Percentiles rank a stretch among this genome's conserved stretches.
phyloP scores from a whole-genome alignment of 37 sponge, comb jelly and placozoan genomes.

The Ephydatia muelleri region DNA sequence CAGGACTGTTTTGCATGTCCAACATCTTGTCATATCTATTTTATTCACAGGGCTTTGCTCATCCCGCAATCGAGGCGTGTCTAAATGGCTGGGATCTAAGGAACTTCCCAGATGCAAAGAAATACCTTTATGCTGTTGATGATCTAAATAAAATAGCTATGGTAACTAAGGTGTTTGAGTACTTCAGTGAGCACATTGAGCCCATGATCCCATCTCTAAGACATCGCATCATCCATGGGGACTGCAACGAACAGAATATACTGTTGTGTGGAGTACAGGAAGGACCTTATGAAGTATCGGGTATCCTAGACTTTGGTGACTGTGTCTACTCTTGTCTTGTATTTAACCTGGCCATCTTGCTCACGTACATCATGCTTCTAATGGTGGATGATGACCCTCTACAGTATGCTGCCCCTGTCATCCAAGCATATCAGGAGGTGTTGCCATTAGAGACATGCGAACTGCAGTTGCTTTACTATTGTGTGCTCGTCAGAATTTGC shows the following conservation, averaged over 20 bases:
- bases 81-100: slow-evolving; percentile 5
- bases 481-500: slow-evolving; percentile 23
- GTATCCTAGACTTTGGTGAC: slow-evolving; percentile 48
- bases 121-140: neutral
- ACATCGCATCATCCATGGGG: slow-evolving; percentile 4
- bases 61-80: slow-evolving; percentile 14
- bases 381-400: neutral
- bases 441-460: slow-evolving; percentile 21
- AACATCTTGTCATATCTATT: neutral
- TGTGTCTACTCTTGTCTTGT: slow-evolving; percentile 2
- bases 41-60: slow-evolving; percentile 14
- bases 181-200: slow-evolving; percentile 4
- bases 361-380: slow-evolving; percentile 14
- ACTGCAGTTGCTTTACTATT: slow-evolving; percentile 25
- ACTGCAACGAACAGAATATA: slow-evolving; percentile 17
- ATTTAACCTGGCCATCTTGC: slow-evolving; percentile 40
- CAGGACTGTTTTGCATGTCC: neutral
- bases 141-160: slow-evolving; percentile 11
- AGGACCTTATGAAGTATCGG: neutral
- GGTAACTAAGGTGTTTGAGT: neutral
- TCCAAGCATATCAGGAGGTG: slow-evolving; percentile 22
- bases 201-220: slow-evolving; percentile 10
- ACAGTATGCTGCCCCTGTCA: neutral
- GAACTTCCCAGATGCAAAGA: neutral
- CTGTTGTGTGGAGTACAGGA: neutral